Conservation (phyloP, 2,797 vertebrate species). For the Odontamblyopus lacepedii region DNA sequence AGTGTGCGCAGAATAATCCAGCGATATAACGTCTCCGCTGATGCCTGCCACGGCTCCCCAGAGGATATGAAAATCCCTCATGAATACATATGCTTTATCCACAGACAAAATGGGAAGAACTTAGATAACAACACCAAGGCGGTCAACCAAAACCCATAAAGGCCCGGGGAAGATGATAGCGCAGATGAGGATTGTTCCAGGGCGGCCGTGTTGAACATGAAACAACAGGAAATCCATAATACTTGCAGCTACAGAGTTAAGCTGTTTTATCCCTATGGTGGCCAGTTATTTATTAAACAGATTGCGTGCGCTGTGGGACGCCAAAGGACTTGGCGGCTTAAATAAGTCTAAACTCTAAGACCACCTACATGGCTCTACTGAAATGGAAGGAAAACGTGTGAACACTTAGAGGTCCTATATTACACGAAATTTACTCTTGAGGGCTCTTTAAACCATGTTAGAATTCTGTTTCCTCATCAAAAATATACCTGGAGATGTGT, state of each 20-base stretch:
- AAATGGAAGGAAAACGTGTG: too few species aligned
- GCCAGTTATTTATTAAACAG: not conserved
- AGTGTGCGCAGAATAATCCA: not conserved
- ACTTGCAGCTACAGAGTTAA: not conserved
- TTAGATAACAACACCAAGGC: not conserved
- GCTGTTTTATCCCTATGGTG: not conserved
- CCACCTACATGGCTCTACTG: too few species aligned
- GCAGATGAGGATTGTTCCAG: slow-evolving; percentile 18
- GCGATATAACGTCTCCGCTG: not conserved
- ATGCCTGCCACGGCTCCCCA: slow-evolving; percentile 17
- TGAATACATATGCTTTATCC: slow-evolving; percentile 5
- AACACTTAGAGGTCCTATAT: too few species aligned
- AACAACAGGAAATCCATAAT: not conserved
- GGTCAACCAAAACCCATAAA: slow-evolving; percentile 1
- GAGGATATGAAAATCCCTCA: slow-evolving; percentile 11
- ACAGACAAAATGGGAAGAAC: not conserved
- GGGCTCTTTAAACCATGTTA: too few species aligned
- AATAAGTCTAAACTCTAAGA: too few species aligned
- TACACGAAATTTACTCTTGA: too few species aligned
- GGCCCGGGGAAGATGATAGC: not conserved
- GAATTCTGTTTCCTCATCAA: too few species aligned
- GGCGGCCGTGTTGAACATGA: not conserved
- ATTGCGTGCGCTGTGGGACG: not conserved
- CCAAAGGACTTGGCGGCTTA: not conserved
- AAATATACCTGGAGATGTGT: too few species aligned